phyloP scores from a whole-genome alignment of 1,140 invertebrate species.

The Tetragnatha versicolor region DNA sequence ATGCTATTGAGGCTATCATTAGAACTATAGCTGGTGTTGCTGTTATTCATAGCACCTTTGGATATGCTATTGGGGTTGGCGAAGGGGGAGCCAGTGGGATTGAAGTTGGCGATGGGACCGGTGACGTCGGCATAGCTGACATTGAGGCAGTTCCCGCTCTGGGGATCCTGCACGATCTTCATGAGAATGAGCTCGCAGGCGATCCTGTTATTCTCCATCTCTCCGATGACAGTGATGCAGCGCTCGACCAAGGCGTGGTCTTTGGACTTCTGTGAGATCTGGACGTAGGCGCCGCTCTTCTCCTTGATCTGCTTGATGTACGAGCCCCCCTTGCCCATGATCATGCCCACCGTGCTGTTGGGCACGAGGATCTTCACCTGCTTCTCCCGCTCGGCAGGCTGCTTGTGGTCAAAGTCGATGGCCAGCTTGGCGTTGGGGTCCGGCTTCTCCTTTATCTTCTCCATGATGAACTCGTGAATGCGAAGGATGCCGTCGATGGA shows the following conservation, averaged over 20 bases:
- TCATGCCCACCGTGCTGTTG: conserved; percentile 98
- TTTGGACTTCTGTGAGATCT: conserved; percentile 98
- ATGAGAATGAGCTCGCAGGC: conserved; percentile 93
- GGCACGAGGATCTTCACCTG: conserved; percentile 96
- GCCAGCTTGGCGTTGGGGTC: conserved; percentile 82
- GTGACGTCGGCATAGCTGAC: conserved; percentile 95
- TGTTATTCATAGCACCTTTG: conserved; percentile 54
- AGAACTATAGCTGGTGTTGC: conserved; percentile 58
- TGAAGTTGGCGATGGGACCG: conserved; percentile 94
- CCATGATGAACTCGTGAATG: conserved; percentile 95
- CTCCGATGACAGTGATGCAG: conserved; percentile 95
- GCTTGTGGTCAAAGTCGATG: conserved; percentile 68
- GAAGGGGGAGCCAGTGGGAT: conserved; percentile 94
- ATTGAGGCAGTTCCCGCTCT: conserved; percentile 93
- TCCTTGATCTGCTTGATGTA: conserved; percentile 99
- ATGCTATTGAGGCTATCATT: conserved; percentile 60
- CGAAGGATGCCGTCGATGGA: conserved; percentile 90
- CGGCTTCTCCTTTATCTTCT: conserved; percentile 97
- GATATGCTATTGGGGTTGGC: conserved; percentile 69
- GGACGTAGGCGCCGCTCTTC: conserved; percentile 94
- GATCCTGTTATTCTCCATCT: conserved; percentile 88
- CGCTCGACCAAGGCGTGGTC: conserved; percentile 94
- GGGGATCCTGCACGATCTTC: conserved; percentile 98
- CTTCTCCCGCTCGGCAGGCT: conserved; percentile 69
- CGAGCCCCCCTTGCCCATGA: conserved; percentile 96